Percentiles rank a stretch among this genome's conserved stretches.
Conservation (phyloP, 2,113 vertebrate genomes). For the Neomonachus schauinslandi region DNA sequence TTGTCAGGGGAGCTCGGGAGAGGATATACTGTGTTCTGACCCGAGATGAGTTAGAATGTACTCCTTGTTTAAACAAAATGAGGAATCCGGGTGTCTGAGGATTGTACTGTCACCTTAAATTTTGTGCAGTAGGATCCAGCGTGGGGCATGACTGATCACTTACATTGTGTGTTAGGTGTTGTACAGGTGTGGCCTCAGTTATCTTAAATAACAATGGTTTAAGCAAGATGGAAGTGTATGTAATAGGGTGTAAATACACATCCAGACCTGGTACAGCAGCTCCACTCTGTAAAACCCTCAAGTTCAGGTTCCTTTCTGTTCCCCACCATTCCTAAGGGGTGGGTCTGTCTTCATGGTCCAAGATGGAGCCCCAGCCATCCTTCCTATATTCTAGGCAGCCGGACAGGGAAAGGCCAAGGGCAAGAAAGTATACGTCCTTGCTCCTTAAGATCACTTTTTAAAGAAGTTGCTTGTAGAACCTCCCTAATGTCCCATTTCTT, state of each 20-base stretch:
- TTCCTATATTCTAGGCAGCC: background rate
- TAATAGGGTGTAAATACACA: background rate
- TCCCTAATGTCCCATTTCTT: no score
- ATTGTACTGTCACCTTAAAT: background rate
- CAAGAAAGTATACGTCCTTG: no score
- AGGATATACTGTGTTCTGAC: background rate
- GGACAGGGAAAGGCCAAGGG: background rate
- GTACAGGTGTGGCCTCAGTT: background rate
- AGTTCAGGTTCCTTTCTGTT: background rate
- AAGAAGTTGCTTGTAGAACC: background rate
- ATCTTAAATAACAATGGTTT: background rate
- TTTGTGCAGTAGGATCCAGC: background rate
- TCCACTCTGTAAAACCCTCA: no score
- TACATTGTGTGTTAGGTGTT: fast-evolving
- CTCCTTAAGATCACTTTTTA: background rate
- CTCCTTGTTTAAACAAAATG: background rate
- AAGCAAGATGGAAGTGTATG: background rate
- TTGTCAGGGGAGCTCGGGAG: background rate
- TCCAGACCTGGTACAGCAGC: background rate
- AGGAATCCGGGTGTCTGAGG: background rate
- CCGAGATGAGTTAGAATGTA: background rate
- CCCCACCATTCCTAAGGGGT: background rate
- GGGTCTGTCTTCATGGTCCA: background rate
- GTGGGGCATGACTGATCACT: fast-evolving
- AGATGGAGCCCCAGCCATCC: background rate